Percentiles rank a stretch among this genome's conserved stretches.
Conservation (phyloP, 2,888 invertebrate genomes). For the Podabrus alpinus region DNA sequence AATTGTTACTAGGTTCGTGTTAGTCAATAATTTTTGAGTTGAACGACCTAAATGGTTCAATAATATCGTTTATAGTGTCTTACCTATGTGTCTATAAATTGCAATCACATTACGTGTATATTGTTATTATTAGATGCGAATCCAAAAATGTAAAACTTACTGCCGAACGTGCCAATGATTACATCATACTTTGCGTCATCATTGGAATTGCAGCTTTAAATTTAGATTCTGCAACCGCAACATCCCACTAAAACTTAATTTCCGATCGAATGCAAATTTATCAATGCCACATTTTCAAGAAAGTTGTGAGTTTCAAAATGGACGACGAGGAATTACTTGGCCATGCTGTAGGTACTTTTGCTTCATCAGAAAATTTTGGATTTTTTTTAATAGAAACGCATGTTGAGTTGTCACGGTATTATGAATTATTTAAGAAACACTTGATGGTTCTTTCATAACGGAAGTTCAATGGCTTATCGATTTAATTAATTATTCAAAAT, state of each 20-base stretch:
- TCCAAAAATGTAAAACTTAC: slow-evolving; percentile 17
- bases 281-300: neutral
- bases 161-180: slow-evolving; percentile 24
- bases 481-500: neutral
- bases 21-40: slow-evolving; percentile 12
- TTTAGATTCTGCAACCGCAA: slow-evolving; percentile 7
- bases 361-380: too few species aligned
- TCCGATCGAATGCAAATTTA: neutral
- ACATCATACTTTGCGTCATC: slow-evolving; percentile 32
- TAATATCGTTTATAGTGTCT: slow-evolving; percentile 4
- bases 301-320: neutral
- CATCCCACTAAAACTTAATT: slow-evolving; percentile 2
- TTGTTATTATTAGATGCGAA: slow-evolving; percentile 9
- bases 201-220: slow-evolving; percentile 25
- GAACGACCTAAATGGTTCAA: slow-evolving; percentile 7
- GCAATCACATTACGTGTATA: slow-evolving; percentile 2
- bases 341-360: too few species aligned
- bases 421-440: neutral
- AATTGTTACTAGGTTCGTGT: neutral
- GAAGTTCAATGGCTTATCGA: neutral
- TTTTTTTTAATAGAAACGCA: too few species aligned
- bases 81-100: slow-evolving; percentile 1
- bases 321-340: neutral
- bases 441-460: neutral
- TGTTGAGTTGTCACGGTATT: neutral